phyloP scores from a whole-genome alignment of 2,113 vertebrate genomes.

The Menura novaehollandiae region DNA sequence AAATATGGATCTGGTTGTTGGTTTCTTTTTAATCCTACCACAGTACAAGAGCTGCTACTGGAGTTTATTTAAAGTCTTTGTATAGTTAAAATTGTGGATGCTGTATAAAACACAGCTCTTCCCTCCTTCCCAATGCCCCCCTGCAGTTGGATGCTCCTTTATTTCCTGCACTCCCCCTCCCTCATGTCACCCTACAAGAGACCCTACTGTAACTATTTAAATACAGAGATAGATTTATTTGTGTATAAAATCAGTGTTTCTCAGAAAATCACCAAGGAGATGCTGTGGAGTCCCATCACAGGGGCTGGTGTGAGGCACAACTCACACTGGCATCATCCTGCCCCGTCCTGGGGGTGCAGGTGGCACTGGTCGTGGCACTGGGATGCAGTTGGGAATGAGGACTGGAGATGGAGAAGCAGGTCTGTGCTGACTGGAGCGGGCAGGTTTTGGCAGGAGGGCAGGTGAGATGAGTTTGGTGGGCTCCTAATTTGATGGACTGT shows the following conservation, averaged over 20 bases:
- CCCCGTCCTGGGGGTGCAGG: neutral
- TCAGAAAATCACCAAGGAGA: rapidly evolving
- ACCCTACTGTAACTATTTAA: rapidly evolving
- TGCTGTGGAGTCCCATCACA: neutral
- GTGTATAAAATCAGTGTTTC: neutral
- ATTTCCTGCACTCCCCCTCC: neutral
- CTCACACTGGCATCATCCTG: neutral
- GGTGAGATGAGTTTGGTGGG: neutral
- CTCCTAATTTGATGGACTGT: neutral
- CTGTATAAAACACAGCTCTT: neutral
- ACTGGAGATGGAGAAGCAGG: rapidly evolving
- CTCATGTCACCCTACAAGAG: rapidly evolving
- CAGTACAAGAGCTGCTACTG: neutral
- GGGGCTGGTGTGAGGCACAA: neutral
- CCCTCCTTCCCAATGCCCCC: neutral
- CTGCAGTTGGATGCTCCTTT: neutral
- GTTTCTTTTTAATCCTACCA: neutral
- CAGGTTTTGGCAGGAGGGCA: neutral
- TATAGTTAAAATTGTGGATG: neutral
- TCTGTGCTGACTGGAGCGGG: neutral
- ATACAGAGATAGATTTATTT: neutral
- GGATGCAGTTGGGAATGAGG: neutral
- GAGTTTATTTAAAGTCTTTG: neutral
- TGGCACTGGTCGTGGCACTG: neutral
- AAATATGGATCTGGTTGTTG: neutral